Percentiles rank a stretch among this genome's conserved stretches.
These are phyloP conservation scores for Formica exsecta DNA, from an alignment of 1,140 invertebrate species.

Conservation along the genomic window DNA sequence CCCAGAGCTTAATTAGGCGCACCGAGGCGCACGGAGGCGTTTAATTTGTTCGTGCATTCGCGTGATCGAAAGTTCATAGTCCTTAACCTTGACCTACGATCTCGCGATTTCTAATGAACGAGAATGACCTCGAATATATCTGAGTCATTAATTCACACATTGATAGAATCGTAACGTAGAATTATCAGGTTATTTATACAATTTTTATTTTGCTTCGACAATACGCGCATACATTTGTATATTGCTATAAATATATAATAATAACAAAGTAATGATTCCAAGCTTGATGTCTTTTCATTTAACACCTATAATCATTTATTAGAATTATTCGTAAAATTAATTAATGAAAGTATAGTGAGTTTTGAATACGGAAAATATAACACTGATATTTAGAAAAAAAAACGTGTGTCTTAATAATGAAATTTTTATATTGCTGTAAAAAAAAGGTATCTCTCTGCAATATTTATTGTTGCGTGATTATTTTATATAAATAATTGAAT, in stretches of 20 bases:
- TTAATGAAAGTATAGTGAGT: not conserved
- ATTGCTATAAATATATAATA: slow-evolving; percentile 26
- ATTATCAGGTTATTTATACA: slow-evolving; percentile 19
- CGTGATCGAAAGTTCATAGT: slow-evolving; percentile 43
- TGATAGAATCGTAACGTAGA: not conserved
- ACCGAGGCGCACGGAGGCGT: not conserved
- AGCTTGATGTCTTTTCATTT: slow-evolving; percentile 7
- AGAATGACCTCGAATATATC: not conserved
- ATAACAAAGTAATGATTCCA: not conserved
- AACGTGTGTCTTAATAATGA: not conserved
- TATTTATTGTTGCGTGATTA: not conserved
- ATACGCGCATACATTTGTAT: not conserved
- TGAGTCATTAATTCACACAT: not conserved
- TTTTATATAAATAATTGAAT: slow-evolving; percentile 21
- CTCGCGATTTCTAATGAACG: not conserved
- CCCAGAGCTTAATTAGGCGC: slow-evolving; percentile 38
- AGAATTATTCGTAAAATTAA: not conserved
- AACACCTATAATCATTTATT: not conserved
- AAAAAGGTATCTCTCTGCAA: not conserved
- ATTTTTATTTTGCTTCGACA: slow-evolving; percentile 26
- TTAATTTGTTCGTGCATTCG: slow-evolving; percentile 42
- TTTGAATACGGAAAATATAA: not conserved
- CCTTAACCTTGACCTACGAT: slow-evolving; percentile 50
- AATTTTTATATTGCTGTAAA: not conserved
- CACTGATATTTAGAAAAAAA: not conserved